phyloP scores from a whole-genome alignment of 2,113 vertebrate species.

The Phyllostomus discolor region DNA sequence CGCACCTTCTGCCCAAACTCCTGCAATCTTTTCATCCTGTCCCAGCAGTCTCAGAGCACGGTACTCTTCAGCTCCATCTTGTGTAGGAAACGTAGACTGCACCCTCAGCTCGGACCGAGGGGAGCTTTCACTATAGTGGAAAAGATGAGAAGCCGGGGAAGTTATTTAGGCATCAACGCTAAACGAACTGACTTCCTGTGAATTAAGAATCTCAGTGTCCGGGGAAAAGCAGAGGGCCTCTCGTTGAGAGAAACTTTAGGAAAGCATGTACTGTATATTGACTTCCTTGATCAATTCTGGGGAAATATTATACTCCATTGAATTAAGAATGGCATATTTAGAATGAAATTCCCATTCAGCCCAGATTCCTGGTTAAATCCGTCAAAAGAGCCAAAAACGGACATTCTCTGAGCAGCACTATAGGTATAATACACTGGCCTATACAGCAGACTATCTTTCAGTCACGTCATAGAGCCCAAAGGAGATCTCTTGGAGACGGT shows the following conservation, averaged over 20 bases:
- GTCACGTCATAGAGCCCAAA: constrained; percentile 23
- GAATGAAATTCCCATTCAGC: not conserved
- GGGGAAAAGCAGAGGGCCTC: not conserved
- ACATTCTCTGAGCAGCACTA: not conserved
- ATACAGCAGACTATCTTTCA: fast-evolving
- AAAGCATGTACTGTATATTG: not conserved
- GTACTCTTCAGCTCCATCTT: constrained; percentile 34
- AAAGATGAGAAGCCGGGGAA: not conserved
- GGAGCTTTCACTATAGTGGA: not conserved
- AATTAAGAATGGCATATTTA: not conserved
- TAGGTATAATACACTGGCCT: fast-evolving
- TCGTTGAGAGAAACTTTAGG: not conserved
- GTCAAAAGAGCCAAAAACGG: not conserved
- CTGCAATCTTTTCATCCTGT: not conserved
- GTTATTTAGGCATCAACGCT: not conserved
- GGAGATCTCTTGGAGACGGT: not conserved
- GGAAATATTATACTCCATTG: not conserved
- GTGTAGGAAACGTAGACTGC: not conserved
- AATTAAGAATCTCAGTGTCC: not conserved
- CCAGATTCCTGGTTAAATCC: not conserved
- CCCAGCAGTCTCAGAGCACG: fast-evolving
- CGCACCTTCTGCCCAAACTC: not conserved
- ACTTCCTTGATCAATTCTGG: not conserved
- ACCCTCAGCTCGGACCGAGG: not conserved
- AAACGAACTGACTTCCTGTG: not conserved